Evolutionary conservation across 2,113 vertebrate species (phyloP), one percentile per base, ranked within the genome.

Genomic region (Nematolebias whitei): DNA sequence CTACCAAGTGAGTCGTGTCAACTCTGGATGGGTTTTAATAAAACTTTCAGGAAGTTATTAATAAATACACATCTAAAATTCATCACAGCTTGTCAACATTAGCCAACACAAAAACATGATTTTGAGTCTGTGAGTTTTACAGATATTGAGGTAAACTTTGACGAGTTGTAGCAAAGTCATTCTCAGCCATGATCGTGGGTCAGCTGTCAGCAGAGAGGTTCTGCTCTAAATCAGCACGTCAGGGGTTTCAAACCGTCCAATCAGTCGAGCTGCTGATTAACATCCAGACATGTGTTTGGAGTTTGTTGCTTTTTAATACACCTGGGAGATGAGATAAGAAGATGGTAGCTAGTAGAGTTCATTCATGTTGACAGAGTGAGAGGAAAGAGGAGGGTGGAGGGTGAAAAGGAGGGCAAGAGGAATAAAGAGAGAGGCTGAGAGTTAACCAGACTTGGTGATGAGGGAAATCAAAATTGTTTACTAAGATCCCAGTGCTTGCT

Each of bases 391-490:
- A 45, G 16, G 50, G 49, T 0, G 2, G n/a, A 16, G 7, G 13
- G 29, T 5, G 23, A 38, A n/a, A 43, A 20, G 14, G 18, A 20
- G 49, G 16, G 35, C 2, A 26, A n/a, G 49, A 38, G 44, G 43
- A 56, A 50, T 18, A 40, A 22, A 29, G 19, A 22, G 3, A 58
- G 23, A 18, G 16, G 54, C 23, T 41, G 24, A 55, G 15, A 35
- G 15, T 57, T 53, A 2, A 35, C 15, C 10, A 39, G n/a, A 23
- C 38, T 40, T 38, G 54, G 38, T 20, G 40, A 52, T 23, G 18
- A 23, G n/a, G 41, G 5, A 32, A 18, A 72, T 51, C 13, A 35
- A 22, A 68, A 19, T 48, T 78, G 71, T 79, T 82, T 82, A 58
- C 71, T 63, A 53, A 68, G 60, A 63, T 56, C 41, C 3, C 48